Conservation (phyloP, 2,113 vertebrate species). For the Lamprologus lemairii region DNA sequence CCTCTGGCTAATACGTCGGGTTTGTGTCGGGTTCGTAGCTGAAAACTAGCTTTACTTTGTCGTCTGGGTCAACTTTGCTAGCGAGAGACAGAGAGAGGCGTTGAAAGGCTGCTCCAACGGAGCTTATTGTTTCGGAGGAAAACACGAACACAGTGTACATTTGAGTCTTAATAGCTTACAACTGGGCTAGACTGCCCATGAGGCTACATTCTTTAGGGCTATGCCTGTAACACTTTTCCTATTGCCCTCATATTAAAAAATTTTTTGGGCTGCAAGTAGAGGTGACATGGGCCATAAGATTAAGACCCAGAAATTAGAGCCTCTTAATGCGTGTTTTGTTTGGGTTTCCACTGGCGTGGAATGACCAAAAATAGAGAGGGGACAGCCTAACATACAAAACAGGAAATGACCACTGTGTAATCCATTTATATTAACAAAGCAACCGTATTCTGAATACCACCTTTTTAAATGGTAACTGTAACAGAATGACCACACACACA, state of each 20-base stretch:
- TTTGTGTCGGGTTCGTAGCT: fast-evolving
- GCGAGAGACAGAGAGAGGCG: neutral
- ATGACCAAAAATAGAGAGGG: fast-evolving
- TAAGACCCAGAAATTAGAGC: neutral
- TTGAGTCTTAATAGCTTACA: neutral
- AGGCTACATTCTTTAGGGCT: neutral
- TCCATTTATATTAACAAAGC: neutral
- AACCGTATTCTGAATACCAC: neutral
- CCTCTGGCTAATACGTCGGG: fast-evolving
- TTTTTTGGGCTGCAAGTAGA: neutral
- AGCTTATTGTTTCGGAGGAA: fast-evolving
- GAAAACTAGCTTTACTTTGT: neutral
- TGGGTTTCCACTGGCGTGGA: neutral
- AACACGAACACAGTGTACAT: fast-evolving
- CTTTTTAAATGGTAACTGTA: neutral
- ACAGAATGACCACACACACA: neutral
- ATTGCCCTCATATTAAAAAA: neutral
- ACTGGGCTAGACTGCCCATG: neutral
- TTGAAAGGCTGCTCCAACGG: neutral
- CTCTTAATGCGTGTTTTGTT: neutral
- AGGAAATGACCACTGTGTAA: neutral
- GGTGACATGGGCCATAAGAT: neutral
- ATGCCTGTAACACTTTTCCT: neutral
- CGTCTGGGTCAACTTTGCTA: neutral
- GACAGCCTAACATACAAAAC: neutral